Evolutionary conservation across 1,140 invertebrate species (phyloP).

Genomic region (Rhopalosiphum padi): DNA sequence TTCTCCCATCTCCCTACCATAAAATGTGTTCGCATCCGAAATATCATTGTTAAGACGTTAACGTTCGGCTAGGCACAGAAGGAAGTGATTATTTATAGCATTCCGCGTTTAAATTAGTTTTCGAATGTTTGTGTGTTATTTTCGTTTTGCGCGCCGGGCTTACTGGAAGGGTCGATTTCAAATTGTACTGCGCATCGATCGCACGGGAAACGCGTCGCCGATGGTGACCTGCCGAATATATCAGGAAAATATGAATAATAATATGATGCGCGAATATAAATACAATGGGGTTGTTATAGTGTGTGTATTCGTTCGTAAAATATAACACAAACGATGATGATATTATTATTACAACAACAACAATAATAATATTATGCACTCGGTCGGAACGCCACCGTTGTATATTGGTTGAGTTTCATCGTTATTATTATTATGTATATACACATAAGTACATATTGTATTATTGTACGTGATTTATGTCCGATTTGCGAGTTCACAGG

Average conservation of each 20-base stretch:
- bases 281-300: background rate
- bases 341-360: background rate
- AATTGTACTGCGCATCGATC: background rate
- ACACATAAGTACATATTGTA: background rate
- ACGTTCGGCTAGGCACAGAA: background rate
- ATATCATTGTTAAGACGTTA: background rate
- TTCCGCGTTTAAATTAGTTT: constrained; percentile 26
- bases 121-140: background rate
- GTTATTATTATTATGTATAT: background rate
- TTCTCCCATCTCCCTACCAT: background rate
- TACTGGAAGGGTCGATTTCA: background rate
- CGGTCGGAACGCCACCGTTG: background rate
- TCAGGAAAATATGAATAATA: background rate
- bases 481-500: background rate
- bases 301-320: background rate
- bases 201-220: background rate
- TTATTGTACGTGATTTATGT: constrained; percentile 4
- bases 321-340: background rate
- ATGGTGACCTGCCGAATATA: background rate
- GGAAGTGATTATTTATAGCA: background rate
- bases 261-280: background rate
- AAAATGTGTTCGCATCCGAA: background rate
- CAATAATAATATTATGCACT: constrained; percentile 4
- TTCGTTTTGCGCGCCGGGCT: background rate
- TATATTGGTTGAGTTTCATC: background rate